phyloP scores from a whole-genome alignment of 2,888 invertebrate species.

The Ennomos erosarius region DNA sequence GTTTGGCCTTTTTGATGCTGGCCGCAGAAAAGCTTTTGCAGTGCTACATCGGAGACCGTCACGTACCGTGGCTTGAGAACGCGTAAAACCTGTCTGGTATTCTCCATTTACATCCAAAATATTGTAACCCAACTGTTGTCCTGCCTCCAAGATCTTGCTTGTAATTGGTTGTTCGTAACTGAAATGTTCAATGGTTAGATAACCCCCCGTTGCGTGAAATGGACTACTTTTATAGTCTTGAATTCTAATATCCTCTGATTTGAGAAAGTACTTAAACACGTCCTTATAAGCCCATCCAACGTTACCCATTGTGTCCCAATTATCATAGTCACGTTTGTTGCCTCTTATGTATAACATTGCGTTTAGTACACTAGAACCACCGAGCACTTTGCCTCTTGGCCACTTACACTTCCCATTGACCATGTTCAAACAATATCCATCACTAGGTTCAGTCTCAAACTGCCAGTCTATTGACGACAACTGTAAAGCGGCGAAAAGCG shows the following conservation, averaged over 20 bases:
- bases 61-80: constrained; percentile 90
- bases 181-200: constrained; percentile 90
- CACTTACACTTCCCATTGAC: constrained; percentile 87
- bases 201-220: constrained; percentile 90
- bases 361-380: constrained; percentile 93
- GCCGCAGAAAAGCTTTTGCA: constrained; percentile 92
- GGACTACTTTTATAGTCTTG: constrained; percentile 82
- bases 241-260: constrained; percentile 91
- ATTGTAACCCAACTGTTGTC: constrained; percentile 88
- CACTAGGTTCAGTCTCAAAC: constrained; percentile 90
- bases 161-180: constrained; percentile 89
- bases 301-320: constrained; percentile 91
- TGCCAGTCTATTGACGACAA: constrained; percentile 92
- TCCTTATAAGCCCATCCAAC: constrained; percentile 92
- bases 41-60: constrained; percentile 93
- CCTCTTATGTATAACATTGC: constrained; percentile 96
- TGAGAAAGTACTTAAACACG: constrained; percentile 91
- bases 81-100: constrained; percentile 91
- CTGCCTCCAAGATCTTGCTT: constrained; percentile 89
- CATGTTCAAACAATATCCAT: constrained; percentile 89
- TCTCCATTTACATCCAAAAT: constrained; percentile 91
- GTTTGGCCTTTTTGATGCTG: constrained; percentile 88
- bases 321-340: constrained; percentile 93
- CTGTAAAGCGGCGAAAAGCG: constrained; percentile 89
- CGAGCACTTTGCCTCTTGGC: constrained; percentile 92